Evolutionary conservation across 92 coral and sea anemone species (phyloP), one percentile per base, ranked within the genome.

Genomic region (Epizoanthus stellaris): DNA sequence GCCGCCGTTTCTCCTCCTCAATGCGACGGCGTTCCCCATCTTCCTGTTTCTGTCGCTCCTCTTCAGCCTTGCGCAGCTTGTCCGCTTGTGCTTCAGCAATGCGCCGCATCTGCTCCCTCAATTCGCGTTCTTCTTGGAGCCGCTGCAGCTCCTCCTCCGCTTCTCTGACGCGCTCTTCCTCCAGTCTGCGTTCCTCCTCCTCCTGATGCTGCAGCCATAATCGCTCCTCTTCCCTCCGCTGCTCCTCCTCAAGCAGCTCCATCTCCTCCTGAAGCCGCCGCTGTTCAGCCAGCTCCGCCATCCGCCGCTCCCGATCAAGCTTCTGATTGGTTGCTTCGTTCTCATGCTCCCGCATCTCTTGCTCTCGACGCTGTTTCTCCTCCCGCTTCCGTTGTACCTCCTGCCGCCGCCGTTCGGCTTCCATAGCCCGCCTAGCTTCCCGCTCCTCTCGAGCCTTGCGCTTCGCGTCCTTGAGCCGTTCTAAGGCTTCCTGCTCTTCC

Each of bases 81-180:
- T 77, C 92, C 86, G 95, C 98, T 89, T 94, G 98, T 68, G 95
- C 97, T 85, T 96, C 98, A 38, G 98, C 98, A 2, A 96, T 96
- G 63, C 90, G 91, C 67, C 98, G 88, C 98, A 96, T 96, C 84
- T 94, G 98, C 73, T 94, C 98, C 12, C 90, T 87, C 70, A 90
- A 91, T 85, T 92, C 96, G 45, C 98, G 94, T 73, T 96, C 98
- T 64, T 95, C 95, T 63, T 91, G 94, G 68, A 94, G 88, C 73
- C 96, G 89, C 64, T 84, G 87, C 42, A 96, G 74, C 49, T 93
- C 98, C 73, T 94, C 98, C 73, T 96, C 98, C 0, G 98, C 98
- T 84, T 92, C 98, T 63, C 95, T 94, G 17, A 96, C 90, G 67
- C 93, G 93, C 30, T 88, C 96, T 53, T 96, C 98, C 80, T 96